Evolutionary conservation across 2,113 vertebrate species (phyloP).

Genomic region (Phyllostomus discolor): DNA sequence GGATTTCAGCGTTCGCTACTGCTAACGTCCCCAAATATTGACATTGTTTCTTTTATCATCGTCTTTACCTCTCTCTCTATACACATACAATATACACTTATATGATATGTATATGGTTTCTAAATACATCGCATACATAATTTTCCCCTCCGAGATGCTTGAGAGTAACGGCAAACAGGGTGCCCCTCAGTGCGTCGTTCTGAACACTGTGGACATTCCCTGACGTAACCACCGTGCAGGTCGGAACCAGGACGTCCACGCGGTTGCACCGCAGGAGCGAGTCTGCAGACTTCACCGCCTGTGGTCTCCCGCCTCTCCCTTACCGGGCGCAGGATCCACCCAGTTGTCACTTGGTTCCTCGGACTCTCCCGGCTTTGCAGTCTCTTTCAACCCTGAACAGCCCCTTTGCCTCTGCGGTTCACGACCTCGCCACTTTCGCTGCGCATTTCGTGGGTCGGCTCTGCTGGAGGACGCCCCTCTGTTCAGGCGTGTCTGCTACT

Average conservation of each 20-base stretch:
- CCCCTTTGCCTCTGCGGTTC: neutral
- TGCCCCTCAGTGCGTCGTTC: neutral
- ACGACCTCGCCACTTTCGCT: neutral
- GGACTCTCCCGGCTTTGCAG: neutral
- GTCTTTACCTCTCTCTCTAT: neutral
- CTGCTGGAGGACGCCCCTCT: neutral
- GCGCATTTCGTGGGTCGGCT: neutral
- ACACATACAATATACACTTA: too few species aligned
- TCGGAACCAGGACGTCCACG: neutral
- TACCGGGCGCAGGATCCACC: too few species aligned
- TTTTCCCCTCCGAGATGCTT: neutral
- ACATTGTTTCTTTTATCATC: neutral
- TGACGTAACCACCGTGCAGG: neutral
- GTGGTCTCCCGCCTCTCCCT: neutral
- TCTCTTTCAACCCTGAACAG: neutral
- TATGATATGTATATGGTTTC: too few species aligned
- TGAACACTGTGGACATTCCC: neutral
- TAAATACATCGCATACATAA: neutral
- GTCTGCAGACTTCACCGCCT: neutral
- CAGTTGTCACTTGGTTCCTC: neutral
- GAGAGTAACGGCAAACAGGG: neutral
- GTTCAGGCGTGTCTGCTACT: accelerated
- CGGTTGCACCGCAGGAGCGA: too few species aligned
- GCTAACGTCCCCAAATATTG: neutral
- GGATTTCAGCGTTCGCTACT: neutral